phyloP scores from a whole-genome alignment of 2,113 vertebrate species.

The Brachionichthys hirsutus region DNA sequence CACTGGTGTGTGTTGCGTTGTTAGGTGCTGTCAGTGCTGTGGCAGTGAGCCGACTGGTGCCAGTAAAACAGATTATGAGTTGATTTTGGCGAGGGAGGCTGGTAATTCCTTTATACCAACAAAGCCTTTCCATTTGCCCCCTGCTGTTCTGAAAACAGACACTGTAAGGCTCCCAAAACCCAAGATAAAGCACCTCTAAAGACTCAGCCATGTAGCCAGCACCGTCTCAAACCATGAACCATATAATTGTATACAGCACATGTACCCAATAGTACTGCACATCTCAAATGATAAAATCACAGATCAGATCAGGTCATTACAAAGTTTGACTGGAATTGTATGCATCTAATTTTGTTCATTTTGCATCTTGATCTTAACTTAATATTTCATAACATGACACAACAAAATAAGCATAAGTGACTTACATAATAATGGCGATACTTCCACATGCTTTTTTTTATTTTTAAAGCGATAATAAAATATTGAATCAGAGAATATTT shows the following conservation, averaged over 20 bases:
- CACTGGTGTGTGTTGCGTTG: conserved; percentile 30
- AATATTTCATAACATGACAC: too few species aligned
- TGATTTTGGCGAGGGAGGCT: conserved; percentile 96
- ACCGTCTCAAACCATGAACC: conserved; percentile 18
- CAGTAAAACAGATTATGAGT: conserved; percentile 97
- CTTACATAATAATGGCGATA: too few species aligned
- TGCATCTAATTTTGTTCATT: too few species aligned
- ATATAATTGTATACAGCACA: conserved; percentile 12
- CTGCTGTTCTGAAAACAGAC: conserved; percentile 94
- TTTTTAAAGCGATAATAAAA: too few species aligned
- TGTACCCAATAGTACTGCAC: background rate
- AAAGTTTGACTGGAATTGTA: too few species aligned
- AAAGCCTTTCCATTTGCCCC: conserved; percentile 98
- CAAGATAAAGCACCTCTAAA: conserved; percentile 41
- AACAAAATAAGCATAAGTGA: too few species aligned
- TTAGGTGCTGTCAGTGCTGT: conserved; percentile 56
- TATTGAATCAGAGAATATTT: too few species aligned
- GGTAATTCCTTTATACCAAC: conserved; percentile 98
- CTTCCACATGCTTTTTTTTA: too few species aligned
- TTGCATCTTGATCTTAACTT: too few species aligned
- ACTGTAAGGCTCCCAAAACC: conserved; percentile 75
- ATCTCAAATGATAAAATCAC: background rate
- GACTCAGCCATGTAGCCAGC: conserved; percentile 23
- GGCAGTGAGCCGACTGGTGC: conserved; percentile 62
- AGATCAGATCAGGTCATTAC: background rate